Base-by-base conservation (phyloP, 2,888 invertebrate genomes). In the Pollenia labialis region DNA sequence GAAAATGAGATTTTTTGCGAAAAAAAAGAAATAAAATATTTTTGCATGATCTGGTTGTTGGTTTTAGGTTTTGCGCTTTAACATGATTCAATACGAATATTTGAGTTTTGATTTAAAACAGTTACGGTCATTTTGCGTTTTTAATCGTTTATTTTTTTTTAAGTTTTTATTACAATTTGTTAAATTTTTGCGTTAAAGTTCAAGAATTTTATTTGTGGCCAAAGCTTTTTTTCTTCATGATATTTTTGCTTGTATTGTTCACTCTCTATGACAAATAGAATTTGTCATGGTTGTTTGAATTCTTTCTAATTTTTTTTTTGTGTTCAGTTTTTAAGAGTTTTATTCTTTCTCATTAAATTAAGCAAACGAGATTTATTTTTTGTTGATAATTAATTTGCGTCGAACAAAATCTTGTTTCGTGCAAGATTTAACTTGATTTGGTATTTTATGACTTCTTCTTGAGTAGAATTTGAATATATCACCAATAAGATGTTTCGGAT, bases 131-230 rank as follows among this genome's bases (percentile, higher is more conserved):
- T 69, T 18, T 62, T 60, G 32, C 40, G 11, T 60, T 54, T 52
- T 62, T n/a, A 9, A n/a, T 50, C 6, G 50, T 1, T 50, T 40
- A 42, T 40, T 8, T n/a, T 52, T 64, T 3, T 46, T 23, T 2
- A 23, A 10, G 9, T 56, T 56, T 32, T 58, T 60, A 40, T 32
- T 16, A 46, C 42, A 32, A 60, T 60, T 60, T 12, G 52, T 54
- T 54, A 18, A 54, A 76, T 46, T 52, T 52, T 42, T 80, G 42
- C 18, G 72, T 32, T 32, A 72, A 81, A 81, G 72, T 72, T 81
- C 72, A 81, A 81, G 81, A 66, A 64, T 66, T 66, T 66, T 66
- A 44, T 42, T 50, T 32, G 11, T 64, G 10, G 32, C 14, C 32
- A 68, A 68, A 32, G n/a, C 8, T 44, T 16, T 56, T 44, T 42